Percentiles rank a stretch among this genome's conserved stretches.
Conservation (phyloP, 2,888 invertebrate species). For the Hypsopygia costalis region DNA sequence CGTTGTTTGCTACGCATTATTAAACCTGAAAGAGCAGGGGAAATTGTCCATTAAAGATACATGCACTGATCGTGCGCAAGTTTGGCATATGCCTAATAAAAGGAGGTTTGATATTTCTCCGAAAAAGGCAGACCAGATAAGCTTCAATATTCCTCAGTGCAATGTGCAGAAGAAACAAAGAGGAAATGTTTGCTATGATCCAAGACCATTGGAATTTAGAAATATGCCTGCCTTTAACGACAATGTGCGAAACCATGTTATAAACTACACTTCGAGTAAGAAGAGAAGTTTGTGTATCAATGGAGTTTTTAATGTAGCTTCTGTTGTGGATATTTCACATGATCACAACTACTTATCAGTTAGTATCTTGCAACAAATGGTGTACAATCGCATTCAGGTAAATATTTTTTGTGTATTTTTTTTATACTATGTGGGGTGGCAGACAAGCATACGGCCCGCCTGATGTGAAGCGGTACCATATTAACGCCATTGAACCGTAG, state of each 20-base stretch:
- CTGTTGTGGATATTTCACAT: no score
- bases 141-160: not conserved
- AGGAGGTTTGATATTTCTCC: conserved; percentile 2
- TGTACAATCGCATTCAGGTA: conserved; percentile 1
- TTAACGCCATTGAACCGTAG: no score
- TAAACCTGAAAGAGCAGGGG: not conserved
- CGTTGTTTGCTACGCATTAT: conserved; percentile 1
- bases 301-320: no score
- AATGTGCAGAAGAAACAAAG: conserved; percentile 2
- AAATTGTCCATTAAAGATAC: no score
- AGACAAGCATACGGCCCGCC: no score
- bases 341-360: not conserved
- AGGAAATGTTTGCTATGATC: conserved; percentile 3
- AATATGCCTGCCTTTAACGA: no score
- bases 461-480: no score
- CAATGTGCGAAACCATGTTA: no score
- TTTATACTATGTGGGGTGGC: no score
- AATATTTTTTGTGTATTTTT: not conserved
- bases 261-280: no score
- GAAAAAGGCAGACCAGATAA: conserved; percentile 4
- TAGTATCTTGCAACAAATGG: not conserved
- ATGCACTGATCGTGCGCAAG: no score
- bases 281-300: no score
- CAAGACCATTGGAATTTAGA: not conserved
- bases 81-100: conserved; percentile 1